Evolutionary conservation across 1,140 invertebrate genomes (phyloP).

Genomic region (Steinernema khuongi): DNA sequence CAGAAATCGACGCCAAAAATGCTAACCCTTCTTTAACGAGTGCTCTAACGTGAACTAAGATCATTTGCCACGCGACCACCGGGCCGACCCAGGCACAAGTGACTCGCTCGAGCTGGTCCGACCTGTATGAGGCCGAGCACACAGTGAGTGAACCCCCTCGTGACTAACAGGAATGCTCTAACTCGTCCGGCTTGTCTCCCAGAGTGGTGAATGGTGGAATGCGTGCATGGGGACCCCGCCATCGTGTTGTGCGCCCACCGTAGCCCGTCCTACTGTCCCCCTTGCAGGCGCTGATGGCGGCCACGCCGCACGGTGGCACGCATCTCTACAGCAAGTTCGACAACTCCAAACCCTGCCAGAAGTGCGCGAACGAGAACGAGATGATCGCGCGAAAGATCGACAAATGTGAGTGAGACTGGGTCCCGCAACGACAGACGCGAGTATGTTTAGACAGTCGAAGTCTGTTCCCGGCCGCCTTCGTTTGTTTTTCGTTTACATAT

Average conservation of each 20-base stretch:
- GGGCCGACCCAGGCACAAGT: not conserved
- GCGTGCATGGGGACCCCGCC: not conserved
- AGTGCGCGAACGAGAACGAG: constrained; percentile 32
- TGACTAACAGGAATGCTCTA: too few relatives aligned
- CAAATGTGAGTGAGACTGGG: constrained; percentile 21
- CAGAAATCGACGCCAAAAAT: too few relatives aligned
- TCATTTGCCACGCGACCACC: not conserved
- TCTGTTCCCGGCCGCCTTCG: constrained; percentile 33
- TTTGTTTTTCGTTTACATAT: constrained; percentile 29
- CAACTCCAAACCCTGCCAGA: constrained; percentile 33
- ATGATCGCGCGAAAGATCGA: constrained; percentile 31
- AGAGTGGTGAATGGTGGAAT: not conserved
- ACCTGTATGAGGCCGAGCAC: not conserved
- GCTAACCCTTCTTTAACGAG: not conserved
- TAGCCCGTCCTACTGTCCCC: not conserved
- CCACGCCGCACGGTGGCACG: constrained; percentile 32
- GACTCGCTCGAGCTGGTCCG: not conserved
- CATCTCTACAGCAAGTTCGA: constrained; percentile 40
- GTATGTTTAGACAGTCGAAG: constrained; percentile 34
- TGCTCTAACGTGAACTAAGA: too few relatives aligned
- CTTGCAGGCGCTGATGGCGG: constrained; percentile 35
- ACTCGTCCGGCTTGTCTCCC: too few relatives aligned
- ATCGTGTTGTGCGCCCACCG: not conserved
- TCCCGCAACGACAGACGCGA: not conserved
- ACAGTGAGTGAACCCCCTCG: not conserved